Base-by-base conservation (phyloP, 2,888 invertebrate species). In the Abrostola tripartita region DNA sequence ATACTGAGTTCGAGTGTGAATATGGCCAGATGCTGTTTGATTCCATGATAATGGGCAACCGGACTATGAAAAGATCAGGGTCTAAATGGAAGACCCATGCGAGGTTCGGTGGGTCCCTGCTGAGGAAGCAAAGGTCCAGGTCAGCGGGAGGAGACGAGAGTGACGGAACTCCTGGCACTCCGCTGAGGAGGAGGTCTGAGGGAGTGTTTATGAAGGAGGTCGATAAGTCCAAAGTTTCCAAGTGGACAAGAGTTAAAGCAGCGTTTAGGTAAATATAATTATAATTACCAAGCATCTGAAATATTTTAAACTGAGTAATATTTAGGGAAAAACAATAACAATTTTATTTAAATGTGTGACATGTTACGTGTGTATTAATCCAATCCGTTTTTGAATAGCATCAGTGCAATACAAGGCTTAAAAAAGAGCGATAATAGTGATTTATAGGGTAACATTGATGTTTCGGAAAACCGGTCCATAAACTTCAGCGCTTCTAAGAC, bases 181-280 rank as follows among this genome's bases (percentile, higher is more conserved):
- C 93, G 0, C 61, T 93, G 24, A 85, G 94, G 68, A 87, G 91
- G 72, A 88, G 89, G 57, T 94, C 92, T 8, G 95, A 92, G 66
- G 92, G 92, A 0, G 78, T 94, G 4, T 92, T 92, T 53, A 75
- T 85, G 52, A 94, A 94, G 62, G 93, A 93, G 76, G 91, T 93
- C 0, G 95, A 95, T 14, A 95, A 94, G 61, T 95, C 96, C 0
- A 97, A 97, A 83, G 96, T 97, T 54, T 98, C 98, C 0, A 98
- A 98, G 85, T 98, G 98, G 98, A 98, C 97, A 0, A 96, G 97
- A 90, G 98, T 98, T 9, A 98, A 98, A 88, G 97, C 98, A 52
- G 98, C 98, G 11, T 97, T 98, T 82, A 97, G 97, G 88, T 97
- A 96, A 97, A 96, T 68, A 71, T 47, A 12, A 5, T 6, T 49